Conservation (phyloP, 2,113 vertebrate species). For the Tachuris rubrigastra region DNA sequence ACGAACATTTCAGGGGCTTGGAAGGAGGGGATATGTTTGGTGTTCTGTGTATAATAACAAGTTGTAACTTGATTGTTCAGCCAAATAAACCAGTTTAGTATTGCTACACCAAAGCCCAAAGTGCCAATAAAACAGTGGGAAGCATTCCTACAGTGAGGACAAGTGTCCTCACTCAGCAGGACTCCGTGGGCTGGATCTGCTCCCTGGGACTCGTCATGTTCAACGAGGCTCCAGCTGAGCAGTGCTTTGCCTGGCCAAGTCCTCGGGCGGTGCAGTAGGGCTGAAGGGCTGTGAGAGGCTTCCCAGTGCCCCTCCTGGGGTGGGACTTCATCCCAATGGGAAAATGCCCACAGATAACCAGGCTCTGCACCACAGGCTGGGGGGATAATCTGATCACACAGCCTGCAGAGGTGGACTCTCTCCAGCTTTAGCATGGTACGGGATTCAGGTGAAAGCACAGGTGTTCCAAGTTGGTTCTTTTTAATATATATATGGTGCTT, state of each 20-base stretch:
- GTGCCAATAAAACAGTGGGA: neutral
- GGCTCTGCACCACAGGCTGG: fast-evolving
- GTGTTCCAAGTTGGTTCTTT: neutral
- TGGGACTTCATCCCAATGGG: fast-evolving
- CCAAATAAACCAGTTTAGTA: neutral
- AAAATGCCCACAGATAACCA: fast-evolving
- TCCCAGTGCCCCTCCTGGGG: fast-evolving
- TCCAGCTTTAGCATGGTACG: neutral
- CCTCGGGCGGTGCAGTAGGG: fast-evolving
- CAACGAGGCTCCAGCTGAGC: neutral
- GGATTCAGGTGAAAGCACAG: neutral
- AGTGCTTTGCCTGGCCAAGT: neutral
- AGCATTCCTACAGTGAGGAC: fast-evolving
- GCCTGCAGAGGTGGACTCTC: neutral
- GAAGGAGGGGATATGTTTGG: neutral
- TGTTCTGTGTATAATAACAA: neutral
- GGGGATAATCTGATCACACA: fast-evolving
- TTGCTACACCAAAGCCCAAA: neutral
- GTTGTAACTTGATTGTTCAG: neutral
- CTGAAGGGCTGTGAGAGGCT: neutral
- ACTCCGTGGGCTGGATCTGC: neutral
- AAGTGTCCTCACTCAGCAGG: neutral
- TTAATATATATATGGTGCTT: neutral
- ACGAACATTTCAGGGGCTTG: neutral
- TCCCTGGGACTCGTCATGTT: fast-evolving